phyloP scores from a whole-genome alignment of 2,113 vertebrate genomes.

The Gymnobelideus leadbeateri region DNA sequence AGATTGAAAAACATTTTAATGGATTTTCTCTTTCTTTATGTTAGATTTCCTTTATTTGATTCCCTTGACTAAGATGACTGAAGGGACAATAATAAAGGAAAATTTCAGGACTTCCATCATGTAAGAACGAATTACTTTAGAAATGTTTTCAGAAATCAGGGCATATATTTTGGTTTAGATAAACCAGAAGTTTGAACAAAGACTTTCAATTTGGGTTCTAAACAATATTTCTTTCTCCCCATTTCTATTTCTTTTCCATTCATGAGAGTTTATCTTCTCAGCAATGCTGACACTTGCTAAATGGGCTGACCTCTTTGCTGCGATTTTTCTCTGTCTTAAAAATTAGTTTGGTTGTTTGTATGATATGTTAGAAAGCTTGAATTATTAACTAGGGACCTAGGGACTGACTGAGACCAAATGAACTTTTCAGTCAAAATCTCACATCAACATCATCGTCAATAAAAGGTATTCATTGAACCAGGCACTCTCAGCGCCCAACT shows the following conservation, averaged over 20 bases:
- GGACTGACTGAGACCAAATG: constrained; percentile 49
- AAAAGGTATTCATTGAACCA: not conserved
- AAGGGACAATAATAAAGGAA: constrained; percentile 57
- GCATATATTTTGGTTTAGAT: constrained; percentile 37
- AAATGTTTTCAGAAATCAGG: constrained; percentile 61
- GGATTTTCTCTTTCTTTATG: constrained; percentile 38
- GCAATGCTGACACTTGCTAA: constrained; percentile 31
- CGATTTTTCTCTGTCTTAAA: constrained; percentile 61
- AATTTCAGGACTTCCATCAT: constrained; percentile 47
- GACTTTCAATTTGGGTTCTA: constrained; percentile 56
- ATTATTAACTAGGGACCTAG: constrained; percentile 77
- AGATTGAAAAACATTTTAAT: constrained; percentile 30
- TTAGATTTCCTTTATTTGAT: constrained; percentile 67
- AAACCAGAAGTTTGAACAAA: constrained; percentile 47
- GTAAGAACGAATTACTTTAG: constrained; percentile 58
- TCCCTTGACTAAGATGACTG: constrained; percentile 59
- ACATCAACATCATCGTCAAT: not conserved
- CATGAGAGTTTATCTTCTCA: constrained; percentile 57
- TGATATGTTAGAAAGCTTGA: constrained; percentile 63
- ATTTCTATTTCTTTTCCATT: constrained; percentile 56
- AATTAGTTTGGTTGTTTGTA: constrained; percentile 55
- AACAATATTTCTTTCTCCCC: constrained; percentile 30
- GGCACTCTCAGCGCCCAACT: not conserved
- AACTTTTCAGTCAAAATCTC: constrained; percentile 59
- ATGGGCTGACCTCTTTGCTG: constrained; percentile 43